These are phyloP conservation scores for Apis laboriosa DNA, from an alignment of 1,140 invertebrate species.

Conservation along the genomic window DNA sequence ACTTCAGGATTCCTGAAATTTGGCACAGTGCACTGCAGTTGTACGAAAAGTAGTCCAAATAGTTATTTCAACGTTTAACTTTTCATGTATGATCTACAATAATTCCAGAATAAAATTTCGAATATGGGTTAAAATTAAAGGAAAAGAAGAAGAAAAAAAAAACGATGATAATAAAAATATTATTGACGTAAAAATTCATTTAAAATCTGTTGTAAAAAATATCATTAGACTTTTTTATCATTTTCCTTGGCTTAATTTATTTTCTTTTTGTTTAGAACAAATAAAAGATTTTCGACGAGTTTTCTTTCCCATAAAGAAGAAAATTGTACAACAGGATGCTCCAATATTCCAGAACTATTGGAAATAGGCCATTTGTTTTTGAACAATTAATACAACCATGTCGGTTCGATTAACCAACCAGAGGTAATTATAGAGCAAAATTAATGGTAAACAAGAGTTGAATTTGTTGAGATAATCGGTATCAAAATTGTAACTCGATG, in stretches of 20 bases:
- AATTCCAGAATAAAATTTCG: not conserved
- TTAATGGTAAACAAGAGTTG: conserved; percentile 13
- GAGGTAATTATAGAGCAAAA: conserved; percentile 11
- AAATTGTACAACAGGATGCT: not conserved
- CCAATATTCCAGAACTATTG: not conserved
- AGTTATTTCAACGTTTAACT: not conserved
- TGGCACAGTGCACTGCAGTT: not conserved
- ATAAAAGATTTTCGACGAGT: no score
- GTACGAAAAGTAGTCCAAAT: not conserved
- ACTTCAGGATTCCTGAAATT: not conserved
- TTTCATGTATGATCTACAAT: not conserved
- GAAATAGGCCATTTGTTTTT: conserved; percentile 14
- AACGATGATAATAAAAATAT: no score
- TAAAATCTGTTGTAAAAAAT: not conserved
- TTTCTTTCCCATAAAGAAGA: no score
- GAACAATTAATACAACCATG: conserved; percentile 19
- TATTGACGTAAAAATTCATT: not conserved
- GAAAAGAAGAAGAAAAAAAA: not conserved
- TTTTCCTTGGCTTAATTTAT: not conserved
- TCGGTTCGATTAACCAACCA: conserved; percentile 14
- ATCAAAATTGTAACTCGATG: not conserved
- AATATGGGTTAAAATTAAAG: not conserved
- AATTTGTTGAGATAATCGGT: not conserved
- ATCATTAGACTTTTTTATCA: no score
- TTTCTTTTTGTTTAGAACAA: no score